Evolutionary conservation across 2,888 invertebrate species (phyloP), one percentile per base, ranked within the genome.

Genomic region (Pemphredon lugubris): DNA sequence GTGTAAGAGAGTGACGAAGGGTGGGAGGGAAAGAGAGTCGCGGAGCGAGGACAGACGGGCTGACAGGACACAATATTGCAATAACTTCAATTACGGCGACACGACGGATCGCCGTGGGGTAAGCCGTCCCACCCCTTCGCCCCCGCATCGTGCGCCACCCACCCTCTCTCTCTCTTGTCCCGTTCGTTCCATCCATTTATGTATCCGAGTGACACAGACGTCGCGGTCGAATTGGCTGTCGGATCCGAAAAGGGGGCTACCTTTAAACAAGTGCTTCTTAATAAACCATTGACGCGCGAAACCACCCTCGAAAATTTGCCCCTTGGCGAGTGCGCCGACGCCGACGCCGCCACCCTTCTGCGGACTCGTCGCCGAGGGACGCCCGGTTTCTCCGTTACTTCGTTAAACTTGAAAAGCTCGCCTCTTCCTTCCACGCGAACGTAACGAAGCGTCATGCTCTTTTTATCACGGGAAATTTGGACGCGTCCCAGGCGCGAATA

Each of bases 261-360:
- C 87, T 89, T 89, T 88, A 89, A 89, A 89, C 88, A 89, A 88
- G 89, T 89, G 88, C 89, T 89, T 86, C 88, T 89, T 89, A 88
- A 89, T 89, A 89, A 89, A 88, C 86, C 88, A 89, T 89, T 88
- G 88, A 89, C 87, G 89, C 87, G 88, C 84, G 84, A 88, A 89
- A 87, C 87, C 87, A 86, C 88, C 89, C 88, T 88, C 87, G 85
- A 86, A 89, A 88, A 88, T 87, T 86, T 82, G 84, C 84, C 84
- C 86, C 85, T 76, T 73, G 73, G 77, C 80, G 76, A n/a, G n/a
- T n/a, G n/a, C n/a, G n/a, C n/a, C n/a, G n/a, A n/a, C n/a, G n/a
- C n/a, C 67, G n/a, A 13, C 42, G 53, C 39, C 48, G 57, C 39
- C 67, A 60, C 72, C 74, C 67, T 67, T 61, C 75, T 55, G 30